Conservation (phyloP, 1,140 invertebrate species). For the Pseudomyrmex flavicornis region DNA sequence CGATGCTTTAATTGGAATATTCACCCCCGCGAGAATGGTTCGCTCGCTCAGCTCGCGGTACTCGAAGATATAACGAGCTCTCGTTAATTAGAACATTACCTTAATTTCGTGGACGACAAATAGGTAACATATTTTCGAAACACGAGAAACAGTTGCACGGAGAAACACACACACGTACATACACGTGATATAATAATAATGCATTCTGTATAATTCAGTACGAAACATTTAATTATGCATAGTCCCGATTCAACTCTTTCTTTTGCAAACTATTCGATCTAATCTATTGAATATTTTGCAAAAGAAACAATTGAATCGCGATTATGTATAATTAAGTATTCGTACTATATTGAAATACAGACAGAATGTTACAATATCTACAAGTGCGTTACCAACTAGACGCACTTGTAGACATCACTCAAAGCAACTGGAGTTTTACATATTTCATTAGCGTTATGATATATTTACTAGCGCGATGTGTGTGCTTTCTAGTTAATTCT, state of each 20-base stretch:
- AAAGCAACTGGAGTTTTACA: background rate
- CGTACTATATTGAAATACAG: too few relatives aligned
- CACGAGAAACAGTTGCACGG: background rate
- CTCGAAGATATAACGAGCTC: conserved; percentile 56
- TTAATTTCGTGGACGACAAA: conserved; percentile 48
- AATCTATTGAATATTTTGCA: background rate
- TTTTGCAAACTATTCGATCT: background rate
- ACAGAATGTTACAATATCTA: background rate
- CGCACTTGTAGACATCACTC: background rate
- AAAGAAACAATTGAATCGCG: background rate
- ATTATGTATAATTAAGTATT: too few relatives aligned
- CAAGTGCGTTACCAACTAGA: background rate
- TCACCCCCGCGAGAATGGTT: conserved; percentile 12
- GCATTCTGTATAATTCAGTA: background rate
- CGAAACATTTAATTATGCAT: conserved; percentile 17
- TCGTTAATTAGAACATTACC: conserved; percentile 59
- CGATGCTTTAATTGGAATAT: conserved; percentile 53
- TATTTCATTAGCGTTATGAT: conserved; percentile 25
- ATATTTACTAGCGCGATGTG: background rate
- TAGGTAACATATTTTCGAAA: conserved; percentile 18
- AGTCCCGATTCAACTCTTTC: conserved; percentile 19
- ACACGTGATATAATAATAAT: conserved; percentile 36
- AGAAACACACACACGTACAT: background rate
- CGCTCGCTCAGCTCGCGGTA: conserved; percentile 2
- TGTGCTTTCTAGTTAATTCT: conserved; percentile 14